phyloP scores from a whole-genome alignment of 2,113 vertebrate genomes.

The Marcusenius ussheri region DNA sequence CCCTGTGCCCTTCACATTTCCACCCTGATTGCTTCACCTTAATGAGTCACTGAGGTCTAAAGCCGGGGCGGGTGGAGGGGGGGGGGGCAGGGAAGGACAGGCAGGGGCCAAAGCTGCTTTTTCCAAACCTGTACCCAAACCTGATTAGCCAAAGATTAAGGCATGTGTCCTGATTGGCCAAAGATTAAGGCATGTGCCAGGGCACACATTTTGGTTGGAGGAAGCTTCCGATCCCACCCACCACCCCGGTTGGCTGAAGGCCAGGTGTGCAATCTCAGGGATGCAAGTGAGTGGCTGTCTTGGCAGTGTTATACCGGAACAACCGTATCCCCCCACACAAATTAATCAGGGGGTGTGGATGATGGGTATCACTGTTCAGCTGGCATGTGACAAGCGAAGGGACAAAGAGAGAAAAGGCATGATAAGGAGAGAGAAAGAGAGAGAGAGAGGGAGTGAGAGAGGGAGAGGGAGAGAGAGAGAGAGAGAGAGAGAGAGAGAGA shows the following conservation, averaged over 20 bases:
- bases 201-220: neutral
- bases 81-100: neutral
- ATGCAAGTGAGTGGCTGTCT: neutral
- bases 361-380: neutral
- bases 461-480: neutral
- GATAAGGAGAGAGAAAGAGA: neutral
- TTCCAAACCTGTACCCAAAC: neutral
- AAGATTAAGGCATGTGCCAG: neutral
- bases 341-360: neutral
- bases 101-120: neutral
- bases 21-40: neutral
- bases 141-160: neutral
- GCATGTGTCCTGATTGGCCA: neutral
- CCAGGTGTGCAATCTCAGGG: neutral
- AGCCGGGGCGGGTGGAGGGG: neutral
- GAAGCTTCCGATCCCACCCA: neutral
- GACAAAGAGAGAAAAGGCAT: neutral
- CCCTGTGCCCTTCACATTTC: neutral
- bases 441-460: neutral
- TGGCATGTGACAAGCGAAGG: neutral
- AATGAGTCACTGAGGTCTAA: neutral
- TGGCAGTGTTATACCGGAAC: neutral
- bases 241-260: neutral
- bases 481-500: neutral
- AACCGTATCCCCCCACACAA: neutral